These are phyloP conservation scores for Drosophila siamana DNA, from an alignment of 2,888 invertebrate species.

Conservation along the genomic window DNA sequence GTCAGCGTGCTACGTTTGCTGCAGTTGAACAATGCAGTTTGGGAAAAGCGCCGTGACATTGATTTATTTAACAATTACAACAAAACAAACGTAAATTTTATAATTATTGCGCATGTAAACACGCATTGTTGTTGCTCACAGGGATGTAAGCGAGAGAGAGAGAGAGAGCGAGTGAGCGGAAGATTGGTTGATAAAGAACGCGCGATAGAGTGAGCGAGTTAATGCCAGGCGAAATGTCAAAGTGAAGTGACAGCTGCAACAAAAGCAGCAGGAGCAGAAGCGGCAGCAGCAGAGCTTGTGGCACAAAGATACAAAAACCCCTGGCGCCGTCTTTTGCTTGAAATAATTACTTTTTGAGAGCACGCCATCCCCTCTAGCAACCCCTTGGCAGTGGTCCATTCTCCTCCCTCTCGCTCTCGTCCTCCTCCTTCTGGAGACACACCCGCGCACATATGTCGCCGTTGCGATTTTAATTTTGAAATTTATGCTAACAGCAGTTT, in stretches of 20 bases:
- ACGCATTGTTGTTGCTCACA: constrained; percentile 42
- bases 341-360: constrained; percentile 81
- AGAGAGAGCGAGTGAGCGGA: constrained; percentile 8
- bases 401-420: too few species aligned
- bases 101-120: constrained; percentile 81
- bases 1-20: neutral
- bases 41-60: constrained; percentile 66
- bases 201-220: constrained; percentile 20
- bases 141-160: neutral
- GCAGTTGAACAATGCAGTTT: constrained; percentile 57
- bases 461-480: constrained; percentile 82
- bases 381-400: constrained; percentile 28
- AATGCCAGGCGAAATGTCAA: constrained; percentile 72
- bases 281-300: constrained; percentile 20
- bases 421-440: constrained; percentile 40
- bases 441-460: constrained; percentile 79
- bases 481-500: constrained; percentile 83
- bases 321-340: constrained; percentile 75
- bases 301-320: constrained; percentile 58
- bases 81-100: constrained; percentile 77
- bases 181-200: neutral
- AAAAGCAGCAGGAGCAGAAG: constrained; percentile 31
- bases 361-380: constrained; percentile 33
- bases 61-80: constrained; percentile 81
- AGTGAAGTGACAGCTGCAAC: constrained; percentile 74